Evolutionary conservation across 2,113 vertebrate genomes (phyloP).

Genomic region (Calyptommatus sinebrachiatus): DNA sequence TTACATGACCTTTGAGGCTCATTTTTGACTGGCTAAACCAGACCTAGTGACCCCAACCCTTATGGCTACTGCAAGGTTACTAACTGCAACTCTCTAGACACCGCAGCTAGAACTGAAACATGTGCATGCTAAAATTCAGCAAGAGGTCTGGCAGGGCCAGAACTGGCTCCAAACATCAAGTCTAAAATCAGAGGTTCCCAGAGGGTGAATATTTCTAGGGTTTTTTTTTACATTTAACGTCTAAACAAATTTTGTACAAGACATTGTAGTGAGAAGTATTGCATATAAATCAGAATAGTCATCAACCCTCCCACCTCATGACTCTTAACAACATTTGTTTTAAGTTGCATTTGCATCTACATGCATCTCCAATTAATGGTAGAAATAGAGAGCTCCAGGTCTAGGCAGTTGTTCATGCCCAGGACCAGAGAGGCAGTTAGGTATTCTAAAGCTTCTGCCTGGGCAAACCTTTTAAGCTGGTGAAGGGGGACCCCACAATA

Average conservation of each 20-base stretch:
- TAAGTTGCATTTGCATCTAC: not conserved
- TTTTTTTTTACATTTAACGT: not conserved
- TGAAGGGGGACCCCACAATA: slow-evolving; percentile 21
- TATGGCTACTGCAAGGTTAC: not conserved
- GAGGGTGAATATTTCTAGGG: not conserved
- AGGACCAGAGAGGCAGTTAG: slow-evolving; percentile 16
- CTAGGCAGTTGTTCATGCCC: not conserved
- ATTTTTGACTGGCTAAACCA: not conserved
- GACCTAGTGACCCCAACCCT: not conserved
- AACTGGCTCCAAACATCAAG: not conserved
- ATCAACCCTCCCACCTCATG: not conserved
- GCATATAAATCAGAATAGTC: not conserved
- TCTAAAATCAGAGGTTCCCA: not conserved
- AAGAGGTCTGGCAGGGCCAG: not conserved
- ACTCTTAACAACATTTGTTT: not conserved
- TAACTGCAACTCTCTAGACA: too few relatives aligned
- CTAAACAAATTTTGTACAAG: not conserved
- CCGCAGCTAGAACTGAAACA: not conserved
- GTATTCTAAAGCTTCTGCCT: slow-evolving; percentile 8
- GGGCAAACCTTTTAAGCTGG: slow-evolving; percentile 31
- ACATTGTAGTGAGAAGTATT: not conserved
- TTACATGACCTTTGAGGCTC: not conserved
- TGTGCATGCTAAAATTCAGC: not conserved
- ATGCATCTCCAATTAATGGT: not conserved
- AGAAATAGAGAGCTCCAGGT: slow-evolving; percentile 8